Evolutionary conservation across 2,113 vertebrate genomes (phyloP), one percentile per base, ranked within the genome.

Genomic region (Xenopus borealis): DNA sequence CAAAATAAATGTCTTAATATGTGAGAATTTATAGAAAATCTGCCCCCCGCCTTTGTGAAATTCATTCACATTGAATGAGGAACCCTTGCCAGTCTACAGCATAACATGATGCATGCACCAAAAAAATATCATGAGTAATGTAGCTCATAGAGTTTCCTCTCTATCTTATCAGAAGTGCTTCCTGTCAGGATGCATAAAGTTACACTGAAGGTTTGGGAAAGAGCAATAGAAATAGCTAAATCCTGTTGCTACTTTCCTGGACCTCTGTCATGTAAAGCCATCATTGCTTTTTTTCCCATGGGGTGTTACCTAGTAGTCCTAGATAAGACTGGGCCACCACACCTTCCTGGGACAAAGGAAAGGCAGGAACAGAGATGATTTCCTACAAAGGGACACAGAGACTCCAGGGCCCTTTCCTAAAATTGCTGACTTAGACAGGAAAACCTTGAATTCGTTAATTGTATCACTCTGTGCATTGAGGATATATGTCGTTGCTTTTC

Each of bases 111-210:
- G 53, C 53, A 18, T 55, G 16, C 33, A 55, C 7, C 4, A 55
- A 16, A 55, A 18, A 59, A 67, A 71, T 40, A 40, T 14, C 14
- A 2, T 63, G 10, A 23, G 7, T 53, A 17, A 64, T 53, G 52
- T 16, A 65, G 8, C 40, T 53, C 45, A 55, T 59, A 50, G 12
- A 33, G 47, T 75, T n/a, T 61, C 17, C 53, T 62, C 47, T 64
- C 16, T 1, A 30, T 62, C 82, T 84, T 84, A 75, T 85, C 83
- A 78, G 67, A 80, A 83, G 79, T 63, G 75, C 79, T 86, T 87
- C 86, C 86, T 86, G 84, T 19, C 85, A 85, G 85, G 85, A 88
- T 85, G 63, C 82, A 69, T 81, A 79, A 83, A 84, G 85, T 85
- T 85, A 78, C 78, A 77, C 79, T 79, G 58, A 0, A 0, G 75